Percentiles rank a stretch among this genome's conserved stretches.
These are phyloP conservation scores for Nomada goodeniana DNA, from an alignment of 2,888 invertebrate genomes.

Conservation along the genomic window DNA sequence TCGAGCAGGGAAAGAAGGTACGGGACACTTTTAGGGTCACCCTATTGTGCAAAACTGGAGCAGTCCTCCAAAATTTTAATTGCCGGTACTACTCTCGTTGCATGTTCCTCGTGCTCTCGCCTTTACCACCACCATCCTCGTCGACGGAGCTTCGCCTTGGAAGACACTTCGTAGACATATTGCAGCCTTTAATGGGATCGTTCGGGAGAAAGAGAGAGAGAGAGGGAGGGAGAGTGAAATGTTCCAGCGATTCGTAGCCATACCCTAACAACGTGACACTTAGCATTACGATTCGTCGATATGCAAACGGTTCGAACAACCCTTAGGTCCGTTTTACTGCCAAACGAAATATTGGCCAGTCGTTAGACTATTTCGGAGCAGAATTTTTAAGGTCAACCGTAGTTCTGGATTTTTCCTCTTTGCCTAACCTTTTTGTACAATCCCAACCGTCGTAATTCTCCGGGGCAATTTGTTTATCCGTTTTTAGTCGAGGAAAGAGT, in stretches of 20 bases:
- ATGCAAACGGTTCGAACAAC: conserved; percentile 30
- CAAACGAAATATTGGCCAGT: conserved; percentile 37
- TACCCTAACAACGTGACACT: conserved; percentile 35
- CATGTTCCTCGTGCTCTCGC: background rate
- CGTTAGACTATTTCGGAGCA: conserved; percentile 67
- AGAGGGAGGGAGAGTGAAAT: conserved; percentile 31
- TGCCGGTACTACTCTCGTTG: conserved; percentile 37
- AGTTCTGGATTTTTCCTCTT: background rate
- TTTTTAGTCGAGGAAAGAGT: background rate
- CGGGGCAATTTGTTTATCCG: background rate
- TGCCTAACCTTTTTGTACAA: conserved; percentile 19
- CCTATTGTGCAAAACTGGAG: conserved; percentile 72
- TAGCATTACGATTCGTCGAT: conserved; percentile 1
- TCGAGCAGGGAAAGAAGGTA: conserved; percentile 3
- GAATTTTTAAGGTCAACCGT: conserved; percentile 62
- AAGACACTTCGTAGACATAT: conserved; percentile 6
- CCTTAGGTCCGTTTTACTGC: conserved; percentile 67
- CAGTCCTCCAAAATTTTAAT: conserved; percentile 65
- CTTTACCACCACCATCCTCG: conserved; percentile 16
- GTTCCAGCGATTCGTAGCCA: conserved; percentile 6
- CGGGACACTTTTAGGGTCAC: conserved; percentile 36
- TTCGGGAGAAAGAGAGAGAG: background rate
- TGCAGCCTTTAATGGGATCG: conserved; percentile 32
- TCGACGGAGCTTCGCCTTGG: conserved; percentile 6
- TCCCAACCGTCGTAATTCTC: background rate